These are phyloP conservation scores for Saiga tatarica DNA, from an alignment of 2,113 vertebrate species.

Conservation along the genomic window DNA sequence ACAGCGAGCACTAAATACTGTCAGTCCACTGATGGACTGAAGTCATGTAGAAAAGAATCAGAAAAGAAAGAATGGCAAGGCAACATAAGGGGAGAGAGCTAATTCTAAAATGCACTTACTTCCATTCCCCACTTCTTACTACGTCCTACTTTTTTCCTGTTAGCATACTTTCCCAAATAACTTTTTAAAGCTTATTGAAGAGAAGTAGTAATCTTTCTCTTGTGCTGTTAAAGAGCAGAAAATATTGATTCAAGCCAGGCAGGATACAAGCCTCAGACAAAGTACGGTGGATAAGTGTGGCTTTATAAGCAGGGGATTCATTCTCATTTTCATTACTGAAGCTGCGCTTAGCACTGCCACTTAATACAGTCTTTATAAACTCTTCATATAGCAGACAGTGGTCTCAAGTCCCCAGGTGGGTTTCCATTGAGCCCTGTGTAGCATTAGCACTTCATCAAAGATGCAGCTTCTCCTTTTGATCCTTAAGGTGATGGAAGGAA, in stretches of 20 bases:
- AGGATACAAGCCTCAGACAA: background rate
- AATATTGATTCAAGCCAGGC: background rate
- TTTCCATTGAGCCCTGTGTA: background rate
- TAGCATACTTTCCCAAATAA: background rate
- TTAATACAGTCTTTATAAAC: background rate
- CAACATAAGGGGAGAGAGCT: background rate
- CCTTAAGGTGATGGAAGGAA: constrained; percentile 26
- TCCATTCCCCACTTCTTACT: background rate
- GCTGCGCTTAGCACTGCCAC: constrained; percentile 13
- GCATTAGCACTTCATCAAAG: constrained; percentile 57
- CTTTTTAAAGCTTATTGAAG: constrained; percentile 8
- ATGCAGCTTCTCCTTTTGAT: constrained; percentile 49
- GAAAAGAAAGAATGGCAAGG: background rate
- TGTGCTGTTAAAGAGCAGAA: background rate
- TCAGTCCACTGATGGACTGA: background rate
- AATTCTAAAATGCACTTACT: background rate
- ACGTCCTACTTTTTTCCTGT: background rate
- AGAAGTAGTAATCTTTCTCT: background rate
- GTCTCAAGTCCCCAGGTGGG: background rate
- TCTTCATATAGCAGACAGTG: background rate
- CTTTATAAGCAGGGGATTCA: background rate
- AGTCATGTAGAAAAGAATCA: background rate
- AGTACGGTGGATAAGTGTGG: background rate
- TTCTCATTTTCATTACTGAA: constrained; percentile 36
- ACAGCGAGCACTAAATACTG: background rate